These are phyloP conservation scores for Procavia capensis DNA, from an alignment of 2,113 vertebrate species.

Conservation along the genomic window DNA sequence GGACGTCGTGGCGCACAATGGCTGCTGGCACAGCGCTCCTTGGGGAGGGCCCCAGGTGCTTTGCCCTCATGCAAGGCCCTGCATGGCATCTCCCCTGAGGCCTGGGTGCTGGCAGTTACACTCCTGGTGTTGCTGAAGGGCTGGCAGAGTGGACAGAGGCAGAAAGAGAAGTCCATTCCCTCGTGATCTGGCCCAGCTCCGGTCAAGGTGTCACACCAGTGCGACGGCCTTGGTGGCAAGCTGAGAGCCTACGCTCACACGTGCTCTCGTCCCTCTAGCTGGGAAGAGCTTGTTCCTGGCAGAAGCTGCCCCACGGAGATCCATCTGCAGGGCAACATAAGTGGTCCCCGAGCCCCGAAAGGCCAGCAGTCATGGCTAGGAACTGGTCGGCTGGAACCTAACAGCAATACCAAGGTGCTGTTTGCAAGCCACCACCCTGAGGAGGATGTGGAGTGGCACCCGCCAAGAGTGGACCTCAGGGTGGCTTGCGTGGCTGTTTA, in stretches of 20 bases:
- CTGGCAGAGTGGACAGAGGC: neutral
- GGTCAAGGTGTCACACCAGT: neutral
- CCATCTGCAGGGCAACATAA: neutral
- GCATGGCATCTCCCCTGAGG: too few species aligned
- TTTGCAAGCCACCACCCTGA: neutral
- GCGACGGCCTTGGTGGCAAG: too few species aligned
- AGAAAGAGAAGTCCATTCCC: neutral
- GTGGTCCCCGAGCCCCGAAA: neutral
- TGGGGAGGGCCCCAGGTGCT: neutral
- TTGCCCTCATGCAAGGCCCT: neutral
- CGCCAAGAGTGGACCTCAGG: neutral
- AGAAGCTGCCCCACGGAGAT: neutral
- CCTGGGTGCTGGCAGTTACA: too few species aligned
- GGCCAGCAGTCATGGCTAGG: rapidly evolving
- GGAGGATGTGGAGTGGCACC: rapidly evolving
- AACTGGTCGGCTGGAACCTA: too few species aligned
- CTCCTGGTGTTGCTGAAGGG: neutral
- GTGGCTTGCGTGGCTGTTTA: neutral
- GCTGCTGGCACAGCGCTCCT: neutral
- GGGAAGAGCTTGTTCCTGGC: neutral
- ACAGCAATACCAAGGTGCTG: too few species aligned
- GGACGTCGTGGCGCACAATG: neutral
- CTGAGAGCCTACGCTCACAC: neutral
- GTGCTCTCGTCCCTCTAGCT: neutral
- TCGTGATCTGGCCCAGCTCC: neutral